Conservation (phyloP, 2,797 vertebrate genomes). For the Pseudotriccus pelzelni region DNA sequence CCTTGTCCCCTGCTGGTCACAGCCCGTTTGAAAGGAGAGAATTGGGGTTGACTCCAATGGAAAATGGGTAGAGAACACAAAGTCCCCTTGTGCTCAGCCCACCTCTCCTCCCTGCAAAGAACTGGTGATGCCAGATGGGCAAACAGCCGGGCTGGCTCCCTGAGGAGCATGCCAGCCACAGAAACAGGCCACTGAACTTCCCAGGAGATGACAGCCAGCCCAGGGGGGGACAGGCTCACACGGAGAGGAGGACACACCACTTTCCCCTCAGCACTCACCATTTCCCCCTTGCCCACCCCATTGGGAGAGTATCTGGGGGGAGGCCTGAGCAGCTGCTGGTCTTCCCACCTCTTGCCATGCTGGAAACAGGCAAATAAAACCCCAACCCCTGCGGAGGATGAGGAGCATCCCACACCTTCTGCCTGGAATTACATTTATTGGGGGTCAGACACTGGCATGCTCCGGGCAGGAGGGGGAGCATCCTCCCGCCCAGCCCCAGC, state of each 20-base stretch:
- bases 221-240: accelerated
- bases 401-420: not conserved
- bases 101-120: not conserved
- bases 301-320: not conserved
- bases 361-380: not conserved
- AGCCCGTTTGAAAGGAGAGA: not conserved
- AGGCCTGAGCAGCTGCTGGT: not conserved
- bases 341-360: not conserved
- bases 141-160: not conserved
- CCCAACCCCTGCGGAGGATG: not conserved
- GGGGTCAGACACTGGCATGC: not conserved
- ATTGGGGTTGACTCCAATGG: accelerated
- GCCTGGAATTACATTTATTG: accelerated
- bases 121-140: slow-evolving; percentile 5
- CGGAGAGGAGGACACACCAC: accelerated
- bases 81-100: not conserved
- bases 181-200: not conserved
- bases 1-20: not conserved
- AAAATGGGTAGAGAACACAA: not conserved
- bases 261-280: not conserved
- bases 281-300: not conserved
- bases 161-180: not conserved
- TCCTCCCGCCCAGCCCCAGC: not conserved
- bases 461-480: not conserved
- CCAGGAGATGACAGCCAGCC: not conserved